Base-by-base conservation (phyloP, 2,113 vertebrate species). In the Trematocara unimaculatum region DNA sequence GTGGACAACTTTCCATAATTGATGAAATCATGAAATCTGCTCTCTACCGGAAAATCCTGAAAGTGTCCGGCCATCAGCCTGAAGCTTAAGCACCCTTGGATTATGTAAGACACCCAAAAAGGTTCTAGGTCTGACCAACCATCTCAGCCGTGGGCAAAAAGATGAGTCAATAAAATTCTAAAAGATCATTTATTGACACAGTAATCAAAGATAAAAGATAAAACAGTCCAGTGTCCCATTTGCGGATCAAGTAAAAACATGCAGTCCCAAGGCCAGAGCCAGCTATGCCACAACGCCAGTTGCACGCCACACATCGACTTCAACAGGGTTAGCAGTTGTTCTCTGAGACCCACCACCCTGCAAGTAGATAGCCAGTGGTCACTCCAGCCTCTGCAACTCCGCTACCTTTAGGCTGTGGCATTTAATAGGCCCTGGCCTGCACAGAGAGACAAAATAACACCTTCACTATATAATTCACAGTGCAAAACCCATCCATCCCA, bases 201-300 rank as follows among this genome's bases (percentile, higher is more conserved):
- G 1, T n/a, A n/a, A 1, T 53, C 49, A n/a, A 53, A 53, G 49
- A 42, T 42, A 42, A 42, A 38, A 40, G 9, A 47, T 15, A 47
- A 47, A 47, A 47, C 3, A 47, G 15, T 17, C 45, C 45, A 53
- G 51, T 54, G 51, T 54, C 51, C 51, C 51, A 53, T 53, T 6
- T 53, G 9, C 9, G 0, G 5, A 20, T 54, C 51, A 54, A 54
- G 51, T 54, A 54, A 54, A 54, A 54, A 2, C 9, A 53, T 0
- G n/a, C 0, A 51, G 49, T n/a, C 8, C 49, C 49, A 51, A 51
- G 17, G 49, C 3, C 17, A 9, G 47, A 51, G 17, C 47, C 47
- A 51, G 3, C 49, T 51, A 9, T 51, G 17, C 17, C 47, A 18
- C 47, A 18, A 18, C 0, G 0, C 17, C 8, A 51, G 1, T 9